These are phyloP conservation scores for Pseudomyrmex cubaensis DNA, from an alignment of 1,140 invertebrate species.

Conservation along the genomic window DNA sequence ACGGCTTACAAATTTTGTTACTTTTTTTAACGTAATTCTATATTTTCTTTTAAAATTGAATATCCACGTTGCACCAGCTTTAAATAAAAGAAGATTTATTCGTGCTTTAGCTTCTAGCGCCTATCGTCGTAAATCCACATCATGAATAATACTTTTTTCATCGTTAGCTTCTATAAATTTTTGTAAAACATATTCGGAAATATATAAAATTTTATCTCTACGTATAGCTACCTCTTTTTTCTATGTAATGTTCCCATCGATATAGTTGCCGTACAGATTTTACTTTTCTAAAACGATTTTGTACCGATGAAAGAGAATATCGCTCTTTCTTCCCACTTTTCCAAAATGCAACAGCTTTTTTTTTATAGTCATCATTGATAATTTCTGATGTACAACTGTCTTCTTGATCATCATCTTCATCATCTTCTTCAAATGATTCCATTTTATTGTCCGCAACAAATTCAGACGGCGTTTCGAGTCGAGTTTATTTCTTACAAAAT, in stretches of 20 bases:
- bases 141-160: neutral
- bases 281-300: neutral
- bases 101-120: neutral
- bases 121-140: neutral
- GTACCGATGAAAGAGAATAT: neutral
- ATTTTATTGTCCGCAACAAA: no score
- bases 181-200: neutral
- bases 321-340: neutral
- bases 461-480: no score
- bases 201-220: slow-evolving; percentile 4
- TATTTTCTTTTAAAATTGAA: slow-evolving; percentile 28
- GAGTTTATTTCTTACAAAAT: no score
- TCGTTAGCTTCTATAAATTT: neutral
- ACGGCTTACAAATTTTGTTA: neutral
- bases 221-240: neutral
- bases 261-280: neutral
- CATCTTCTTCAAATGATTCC: no score
- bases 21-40: neutral
- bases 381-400: slow-evolving; percentile 6
- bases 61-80: neutral
- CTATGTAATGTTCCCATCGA: neutral
- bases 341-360: neutral
- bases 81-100: neutral
- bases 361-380: neutral
- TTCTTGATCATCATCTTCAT: no score